Conservation (phyloP, 2,797 vertebrate genomes). For the Acipenser ruthenus region DNA sequence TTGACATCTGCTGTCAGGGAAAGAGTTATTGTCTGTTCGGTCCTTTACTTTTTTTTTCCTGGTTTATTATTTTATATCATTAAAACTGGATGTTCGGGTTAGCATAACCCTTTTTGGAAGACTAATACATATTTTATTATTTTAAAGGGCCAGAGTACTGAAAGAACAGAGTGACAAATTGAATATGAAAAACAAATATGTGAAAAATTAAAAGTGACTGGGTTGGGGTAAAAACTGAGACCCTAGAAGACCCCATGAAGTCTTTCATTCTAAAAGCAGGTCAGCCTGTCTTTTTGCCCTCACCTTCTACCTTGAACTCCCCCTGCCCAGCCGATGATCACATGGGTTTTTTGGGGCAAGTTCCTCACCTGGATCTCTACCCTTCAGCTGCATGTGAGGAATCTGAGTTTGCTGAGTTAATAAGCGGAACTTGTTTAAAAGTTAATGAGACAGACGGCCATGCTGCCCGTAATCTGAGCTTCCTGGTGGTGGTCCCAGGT, state of each 20-base stretch:
- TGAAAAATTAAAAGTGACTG: too few species aligned
- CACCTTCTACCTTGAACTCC: neutral
- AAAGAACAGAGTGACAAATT: too few species aligned
- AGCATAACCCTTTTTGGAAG: too few species aligned
- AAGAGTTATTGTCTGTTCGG: slow-evolving; percentile 1
- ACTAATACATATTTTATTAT: too few species aligned
- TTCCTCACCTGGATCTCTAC: neutral
- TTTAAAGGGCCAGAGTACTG: too few species aligned
- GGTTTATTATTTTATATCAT: slow-evolving; percentile 5
- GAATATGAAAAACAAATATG: too few species aligned
- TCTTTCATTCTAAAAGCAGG: too few species aligned
- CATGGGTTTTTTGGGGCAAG: neutral
- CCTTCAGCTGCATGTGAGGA: neutral
- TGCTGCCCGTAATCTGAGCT: slow-evolving; percentile 48
- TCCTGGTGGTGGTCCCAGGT: slow-evolving; percentile 48
- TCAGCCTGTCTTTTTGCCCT: neutral
- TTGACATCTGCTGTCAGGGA: slow-evolving; percentile 10
- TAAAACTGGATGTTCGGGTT: neutral
- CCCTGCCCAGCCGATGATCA: neutral
- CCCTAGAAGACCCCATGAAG: too few species aligned
- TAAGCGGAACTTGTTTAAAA: slow-evolving; percentile 23
- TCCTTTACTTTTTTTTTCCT: slow-evolving; percentile 3
- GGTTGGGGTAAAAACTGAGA: too few species aligned
- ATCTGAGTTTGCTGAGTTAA: neutral
- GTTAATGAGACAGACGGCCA: slow-evolving; percentile 24